Percentiles rank a stretch among this genome's conserved stretches.
phyloP scores from a whole-genome alignment of 2,113 vertebrate genomes.

The Pipra filicauda region DNA sequence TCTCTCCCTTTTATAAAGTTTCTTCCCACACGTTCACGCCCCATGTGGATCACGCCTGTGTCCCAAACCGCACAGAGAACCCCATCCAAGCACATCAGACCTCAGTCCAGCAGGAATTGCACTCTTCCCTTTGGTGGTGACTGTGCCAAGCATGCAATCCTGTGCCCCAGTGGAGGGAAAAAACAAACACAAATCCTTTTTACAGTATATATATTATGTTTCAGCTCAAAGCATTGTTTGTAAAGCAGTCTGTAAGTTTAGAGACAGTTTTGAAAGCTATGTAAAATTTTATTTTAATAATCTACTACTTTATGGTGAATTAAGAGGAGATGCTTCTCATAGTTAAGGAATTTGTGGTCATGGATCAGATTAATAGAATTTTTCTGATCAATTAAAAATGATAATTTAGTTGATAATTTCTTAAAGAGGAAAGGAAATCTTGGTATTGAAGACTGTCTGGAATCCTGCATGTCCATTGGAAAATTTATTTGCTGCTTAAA shows the following conservation, averaged over 20 bases:
- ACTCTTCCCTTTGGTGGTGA: background rate
- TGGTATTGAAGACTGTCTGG: background rate
- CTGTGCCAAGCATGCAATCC: no score
- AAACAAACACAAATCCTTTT: background rate
- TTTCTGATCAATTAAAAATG: background rate
- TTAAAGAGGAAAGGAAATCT: background rate
- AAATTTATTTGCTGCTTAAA: background rate
- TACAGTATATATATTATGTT: background rate
- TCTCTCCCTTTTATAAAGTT: background rate
- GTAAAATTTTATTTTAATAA: background rate
- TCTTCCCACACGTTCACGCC: background rate
- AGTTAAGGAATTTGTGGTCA: background rate
- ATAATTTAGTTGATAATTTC: background rate
- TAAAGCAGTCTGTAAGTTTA: background rate
- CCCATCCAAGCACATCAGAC: background rate
- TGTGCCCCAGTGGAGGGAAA: background rate
- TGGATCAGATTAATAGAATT: background rate
- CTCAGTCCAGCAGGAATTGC: background rate
- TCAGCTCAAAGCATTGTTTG: background rate
- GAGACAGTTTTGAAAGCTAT: background rate
- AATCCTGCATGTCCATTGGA: background rate
- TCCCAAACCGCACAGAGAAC: background rate
- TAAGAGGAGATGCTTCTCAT: background rate
- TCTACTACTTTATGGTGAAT: background rate
- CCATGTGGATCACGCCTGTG: background rate